phyloP scores from a whole-genome alignment of 2,113 vertebrate genomes.

The Paraplagusia blochii region DNA sequence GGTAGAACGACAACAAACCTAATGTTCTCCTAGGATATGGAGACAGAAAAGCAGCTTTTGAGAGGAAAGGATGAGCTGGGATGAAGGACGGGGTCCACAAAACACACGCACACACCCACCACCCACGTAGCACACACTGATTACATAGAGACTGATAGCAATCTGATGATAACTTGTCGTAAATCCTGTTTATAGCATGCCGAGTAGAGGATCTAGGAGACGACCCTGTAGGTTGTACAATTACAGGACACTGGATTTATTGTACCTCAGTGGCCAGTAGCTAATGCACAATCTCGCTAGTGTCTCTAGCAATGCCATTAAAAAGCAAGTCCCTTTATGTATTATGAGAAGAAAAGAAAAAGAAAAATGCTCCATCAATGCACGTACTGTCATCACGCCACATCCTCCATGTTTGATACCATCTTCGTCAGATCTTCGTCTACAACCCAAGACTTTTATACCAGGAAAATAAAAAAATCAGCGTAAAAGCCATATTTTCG shows the following conservation, averaged over 20 bases:
- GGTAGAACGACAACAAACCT: neutral
- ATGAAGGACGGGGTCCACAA: slow-evolving; percentile 16
- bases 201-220: slow-evolving; percentile 52
- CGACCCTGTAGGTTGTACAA: slow-evolving; percentile 57
- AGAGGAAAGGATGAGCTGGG: too few species aligned
- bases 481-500: slow-evolving; percentile 59
- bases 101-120: slow-evolving; percentile 27
- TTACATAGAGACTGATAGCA: slow-evolving; percentile 60
- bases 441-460: slow-evolving; percentile 26
- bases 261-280: slow-evolving; percentile 60
- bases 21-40: too few species aligned
- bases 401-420: slow-evolving; percentile 29
- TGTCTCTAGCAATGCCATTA: slow-evolving; percentile 44
- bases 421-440: slow-evolving; percentile 18
- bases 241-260: slow-evolving; percentile 32
- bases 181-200: slow-evolving; percentile 69
- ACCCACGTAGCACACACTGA: slow-evolving; percentile 56
- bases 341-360: too few species aligned
- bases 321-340: slow-evolving; percentile 57
- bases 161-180: slow-evolving; percentile 54
- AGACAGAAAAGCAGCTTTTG: too few species aligned
- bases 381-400: slow-evolving; percentile 8
- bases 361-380: slow-evolving; percentile 15
- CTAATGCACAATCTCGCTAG: slow-evolving; percentile 61
- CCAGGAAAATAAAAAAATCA: slow-evolving; percentile 25